These are phyloP conservation scores for Falco peregrinus DNA, from an alignment of 2,797 vertebrate genomes.

Conservation along the genomic window DNA sequence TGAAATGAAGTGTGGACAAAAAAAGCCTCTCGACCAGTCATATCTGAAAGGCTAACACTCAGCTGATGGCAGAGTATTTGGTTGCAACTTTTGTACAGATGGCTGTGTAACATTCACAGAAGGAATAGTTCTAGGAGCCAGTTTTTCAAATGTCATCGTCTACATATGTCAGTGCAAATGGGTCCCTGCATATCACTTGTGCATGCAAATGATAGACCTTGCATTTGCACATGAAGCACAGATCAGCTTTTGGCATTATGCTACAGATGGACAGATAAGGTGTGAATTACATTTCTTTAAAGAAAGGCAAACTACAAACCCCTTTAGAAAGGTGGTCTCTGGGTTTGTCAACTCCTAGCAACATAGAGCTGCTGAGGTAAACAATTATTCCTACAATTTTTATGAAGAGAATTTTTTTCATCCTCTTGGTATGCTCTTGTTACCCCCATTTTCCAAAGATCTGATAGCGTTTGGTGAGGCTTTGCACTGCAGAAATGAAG, in stretches of 20 bases:
- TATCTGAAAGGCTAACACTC: slow-evolving; percentile 29
- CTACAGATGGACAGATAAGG: slow-evolving; percentile 47
- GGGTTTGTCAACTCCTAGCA: not conserved
- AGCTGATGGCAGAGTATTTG: slow-evolving; percentile 34
- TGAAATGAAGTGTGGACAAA: not conserved
- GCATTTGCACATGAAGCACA: slow-evolving; percentile 30
- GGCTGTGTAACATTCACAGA: slow-evolving; percentile 63
- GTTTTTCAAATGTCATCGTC: slow-evolving; percentile 65
- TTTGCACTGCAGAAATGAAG: not conserved
- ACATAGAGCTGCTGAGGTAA: not conserved
- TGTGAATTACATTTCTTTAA: slow-evolving; percentile 14
- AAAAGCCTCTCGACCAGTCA: not conserved
- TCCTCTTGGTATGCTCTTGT: not conserved
- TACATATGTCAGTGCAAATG: slow-evolving; percentile 57
- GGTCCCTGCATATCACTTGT: slow-evolving; percentile 32
- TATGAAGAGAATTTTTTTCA: not conserved
- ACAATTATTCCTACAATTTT: not conserved
- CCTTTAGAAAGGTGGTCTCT: not conserved
- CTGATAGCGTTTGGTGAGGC: not conserved
- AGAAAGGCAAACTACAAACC: not conserved
- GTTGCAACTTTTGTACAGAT: slow-evolving; percentile 63
- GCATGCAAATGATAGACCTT: slow-evolving; percentile 48
- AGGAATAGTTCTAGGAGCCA: slow-evolving; percentile 45
- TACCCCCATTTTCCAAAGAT: not conserved
- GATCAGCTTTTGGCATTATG: slow-evolving; percentile 24